A percentile compares a stretch with the other conserved stretches of the same genome.
Evolutionary conservation across 2,113 vertebrate species (phyloP).

Genomic region (Odontophorus gujanensis): DNA sequence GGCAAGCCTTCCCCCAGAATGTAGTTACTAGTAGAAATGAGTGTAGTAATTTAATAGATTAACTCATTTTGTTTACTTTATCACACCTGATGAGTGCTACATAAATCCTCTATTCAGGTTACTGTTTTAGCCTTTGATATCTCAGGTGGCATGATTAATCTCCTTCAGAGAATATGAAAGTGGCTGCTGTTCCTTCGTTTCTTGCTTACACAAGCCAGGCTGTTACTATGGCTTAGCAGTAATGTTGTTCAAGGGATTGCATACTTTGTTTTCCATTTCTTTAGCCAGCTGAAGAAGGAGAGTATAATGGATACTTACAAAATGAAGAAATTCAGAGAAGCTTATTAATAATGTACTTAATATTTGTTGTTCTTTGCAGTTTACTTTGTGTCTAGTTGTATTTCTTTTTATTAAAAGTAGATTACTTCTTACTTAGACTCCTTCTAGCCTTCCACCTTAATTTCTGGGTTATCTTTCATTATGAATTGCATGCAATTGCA

Average conservation of each 20-base stretch:
- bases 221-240: not conserved
- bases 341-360: not conserved
- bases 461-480: not conserved
- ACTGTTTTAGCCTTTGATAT: not conserved
- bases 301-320: not conserved
- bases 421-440: not conserved
- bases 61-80: not conserved
- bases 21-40: not conserved
- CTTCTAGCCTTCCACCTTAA: not conserved
- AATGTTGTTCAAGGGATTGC: not conserved
- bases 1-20: fast-evolving
- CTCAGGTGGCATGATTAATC: not conserved
- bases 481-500: no score
- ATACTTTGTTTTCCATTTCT: not conserved
- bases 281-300: not conserved
- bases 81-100: not conserved
- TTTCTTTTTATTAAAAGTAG: not conserved
- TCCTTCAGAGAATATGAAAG: not conserved
- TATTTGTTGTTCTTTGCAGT: not conserved
- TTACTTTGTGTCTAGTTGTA: not conserved
- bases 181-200: not conserved
- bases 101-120: not conserved
- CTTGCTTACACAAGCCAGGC: not conserved
- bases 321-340: not conserved
- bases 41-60: not conserved